Evolutionary conservation across 2,888 invertebrate genomes (phyloP).

Genomic region (Tenthredo distinguenda): DNA sequence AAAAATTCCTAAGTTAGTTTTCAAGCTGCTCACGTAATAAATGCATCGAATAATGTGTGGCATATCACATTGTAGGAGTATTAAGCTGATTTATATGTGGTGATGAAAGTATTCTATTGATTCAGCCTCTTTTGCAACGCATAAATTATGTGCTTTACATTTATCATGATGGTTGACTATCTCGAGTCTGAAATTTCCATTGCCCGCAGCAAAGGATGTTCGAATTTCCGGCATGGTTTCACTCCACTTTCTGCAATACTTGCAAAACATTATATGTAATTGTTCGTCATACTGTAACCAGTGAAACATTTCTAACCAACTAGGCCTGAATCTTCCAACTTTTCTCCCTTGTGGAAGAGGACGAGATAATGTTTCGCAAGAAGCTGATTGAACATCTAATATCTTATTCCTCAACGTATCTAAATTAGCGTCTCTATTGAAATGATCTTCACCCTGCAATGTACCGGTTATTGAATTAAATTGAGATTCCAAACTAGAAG

Average conservation of each 20-base stretch:
- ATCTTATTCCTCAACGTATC: slow-evolving; percentile 67
- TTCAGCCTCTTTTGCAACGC: slow-evolving; percentile 80
- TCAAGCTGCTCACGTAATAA: not conserved
- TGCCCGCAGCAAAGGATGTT: slow-evolving; percentile 90
- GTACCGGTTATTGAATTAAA: slow-evolving; percentile 50
- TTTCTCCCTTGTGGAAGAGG: slow-evolving; percentile 76
- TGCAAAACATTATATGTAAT: slow-evolving; percentile 87
- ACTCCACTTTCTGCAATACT: slow-evolving; percentile 87
- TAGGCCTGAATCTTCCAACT: slow-evolving; percentile 84
- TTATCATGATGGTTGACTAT: slow-evolving; percentile 90
- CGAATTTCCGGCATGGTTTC: slow-evolving; percentile 85
- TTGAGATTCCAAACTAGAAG: slow-evolving; percentile 55
- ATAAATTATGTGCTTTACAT: slow-evolving; percentile 87
- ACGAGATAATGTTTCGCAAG: slow-evolving; percentile 62
- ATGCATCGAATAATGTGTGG: not conserved
- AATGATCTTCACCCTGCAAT: slow-evolving; percentile 33
- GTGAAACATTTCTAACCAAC: slow-evolving; percentile 85
- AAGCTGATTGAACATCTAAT: slow-evolving; percentile 72
- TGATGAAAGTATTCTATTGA: slow-evolving; percentile 53
- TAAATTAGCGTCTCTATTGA: slow-evolving; percentile 2
- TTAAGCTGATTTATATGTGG: not conserved
- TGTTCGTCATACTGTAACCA: slow-evolving; percentile 87
- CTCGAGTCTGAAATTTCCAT: slow-evolving; percentile 87
- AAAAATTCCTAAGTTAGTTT: not conserved
- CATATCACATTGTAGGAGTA: not conserved